phyloP scores from a whole-genome alignment of 2,797 vertebrate genomes.

The Calcarius lapponicus region DNA sequence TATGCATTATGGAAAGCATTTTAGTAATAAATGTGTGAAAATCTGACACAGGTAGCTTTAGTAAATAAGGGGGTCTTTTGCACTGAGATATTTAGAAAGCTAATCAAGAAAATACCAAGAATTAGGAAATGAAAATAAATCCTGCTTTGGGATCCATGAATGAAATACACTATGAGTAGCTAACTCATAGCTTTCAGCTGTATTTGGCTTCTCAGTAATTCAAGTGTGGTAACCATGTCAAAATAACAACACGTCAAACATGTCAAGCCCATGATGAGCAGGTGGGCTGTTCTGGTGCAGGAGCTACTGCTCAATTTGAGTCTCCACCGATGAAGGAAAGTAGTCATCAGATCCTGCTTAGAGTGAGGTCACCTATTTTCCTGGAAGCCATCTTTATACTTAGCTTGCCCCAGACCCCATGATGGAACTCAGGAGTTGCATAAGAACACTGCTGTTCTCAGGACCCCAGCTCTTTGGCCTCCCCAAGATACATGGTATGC shows the following conservation, averaged over 20 bases:
- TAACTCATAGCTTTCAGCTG: background rate
- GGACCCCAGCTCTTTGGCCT: background rate
- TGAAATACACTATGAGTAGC: background rate
- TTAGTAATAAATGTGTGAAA: background rate
- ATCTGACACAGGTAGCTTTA: background rate
- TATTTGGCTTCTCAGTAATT: background rate
- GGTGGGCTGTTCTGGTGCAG: background rate
- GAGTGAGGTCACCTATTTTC: background rate
- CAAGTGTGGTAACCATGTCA: background rate
- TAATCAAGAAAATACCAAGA: background rate
- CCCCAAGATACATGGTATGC: background rate
- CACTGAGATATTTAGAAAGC: background rate
- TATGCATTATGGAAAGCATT: background rate
- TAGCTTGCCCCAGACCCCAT: background rate
- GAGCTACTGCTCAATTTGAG: background rate
- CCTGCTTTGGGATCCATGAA: background rate
- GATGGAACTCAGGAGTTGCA: background rate
- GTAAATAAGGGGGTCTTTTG: background rate
- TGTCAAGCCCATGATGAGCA: background rate
- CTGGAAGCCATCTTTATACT: background rate
- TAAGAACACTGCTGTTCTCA: background rate
- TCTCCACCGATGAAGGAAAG: background rate
- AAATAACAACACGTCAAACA: background rate
- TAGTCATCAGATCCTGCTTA: background rate
- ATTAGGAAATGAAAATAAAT: background rate